phyloP scores from a whole-genome alignment of 2,797 vertebrate species.

The Microctenopoma lineatum region DNA sequence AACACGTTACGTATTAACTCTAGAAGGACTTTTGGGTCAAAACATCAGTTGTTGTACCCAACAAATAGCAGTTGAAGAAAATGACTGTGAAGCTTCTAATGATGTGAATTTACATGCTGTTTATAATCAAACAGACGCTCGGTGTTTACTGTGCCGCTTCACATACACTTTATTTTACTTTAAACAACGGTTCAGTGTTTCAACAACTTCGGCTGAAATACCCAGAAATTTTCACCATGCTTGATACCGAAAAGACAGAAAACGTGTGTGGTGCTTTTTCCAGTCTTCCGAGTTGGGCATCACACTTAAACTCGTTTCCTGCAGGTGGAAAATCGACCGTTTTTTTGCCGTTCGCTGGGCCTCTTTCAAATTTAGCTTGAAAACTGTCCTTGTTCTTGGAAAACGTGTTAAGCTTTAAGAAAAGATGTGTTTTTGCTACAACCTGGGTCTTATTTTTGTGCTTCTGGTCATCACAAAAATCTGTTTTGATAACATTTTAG shows the following conservation, averaged over 20 bases:
- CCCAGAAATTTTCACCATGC: slow-evolving; percentile 5
- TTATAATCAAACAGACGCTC: no score
- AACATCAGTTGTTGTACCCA: no score
- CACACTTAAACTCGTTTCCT: not conserved
- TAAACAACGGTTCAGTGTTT: not conserved
- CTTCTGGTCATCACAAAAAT: slow-evolving; percentile 10
- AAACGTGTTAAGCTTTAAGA: not conserved
- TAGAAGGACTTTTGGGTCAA: no score
- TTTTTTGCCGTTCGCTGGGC: slow-evolving; percentile 1
- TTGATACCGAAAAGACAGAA: slow-evolving; percentile 2
- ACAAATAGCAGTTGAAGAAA: no score
- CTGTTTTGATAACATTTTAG: slow-evolving; percentile 44
- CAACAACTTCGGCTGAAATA: slow-evolving; percentile 11
- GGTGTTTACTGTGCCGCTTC: not conserved
- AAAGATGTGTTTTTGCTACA: slow-evolving; percentile 1
- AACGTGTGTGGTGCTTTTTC: not conserved
- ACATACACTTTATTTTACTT: not conserved
- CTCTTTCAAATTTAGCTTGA: not conserved
- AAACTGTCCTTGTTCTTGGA: slow-evolving; percentile 23
- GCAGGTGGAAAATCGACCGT: slow-evolving; percentile 2
- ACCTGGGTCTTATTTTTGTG: slow-evolving; percentile 22
- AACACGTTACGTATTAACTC: no score
- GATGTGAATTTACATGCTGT: no score
- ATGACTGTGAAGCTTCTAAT: no score
- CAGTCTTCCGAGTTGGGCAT: not conserved